Base-by-base conservation (phyloP, 2,797 vertebrate species). In the Sebastes matsubarae region DNA sequence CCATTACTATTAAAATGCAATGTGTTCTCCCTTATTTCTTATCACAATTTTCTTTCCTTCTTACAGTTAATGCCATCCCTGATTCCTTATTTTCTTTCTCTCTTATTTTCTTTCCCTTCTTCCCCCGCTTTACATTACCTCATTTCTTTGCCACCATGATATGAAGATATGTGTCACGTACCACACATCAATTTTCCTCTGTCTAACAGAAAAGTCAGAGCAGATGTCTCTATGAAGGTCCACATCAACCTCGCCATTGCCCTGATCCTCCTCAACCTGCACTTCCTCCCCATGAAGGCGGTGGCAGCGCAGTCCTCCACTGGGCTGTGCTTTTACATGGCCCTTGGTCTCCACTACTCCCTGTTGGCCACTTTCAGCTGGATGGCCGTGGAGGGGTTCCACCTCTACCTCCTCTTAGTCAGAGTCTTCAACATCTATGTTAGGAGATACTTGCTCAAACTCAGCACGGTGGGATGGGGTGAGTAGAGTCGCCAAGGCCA, bases 381-480 rank as follows among this genome's bases (percentile, higher is more conserved):
- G 97, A 96, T 90, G 88, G 95, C 90, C 4, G 77, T 97, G 0
- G 97, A 97, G 60, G 95, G 96, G 10, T 96, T 97, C 88, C 96
- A 97, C 85, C 93, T 97, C 70, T 96, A 97, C 87, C 89, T 97
- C 6, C 94, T 97, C 4, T 42, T 97, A 0, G 83, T 96, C 57
- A 94, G 79, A 2, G 96, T 97, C 90, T 97, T 97, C 88, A 97
- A 97, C 68, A 52, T 95, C 87, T 96, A 97, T 30, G 32, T 97
- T 79, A 94, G 20, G 18, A 92, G 77, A 88, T 97, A 97, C 68
- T 2, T 96, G 75, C 94, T 97, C 32, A 97, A 97, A 87, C 93
- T 97, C 61, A 94, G 93, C 9, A 5, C 90, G 3, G 77, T 95
- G 18, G 96, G 96, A 29, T 98, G 97, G 97, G 96, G 97, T 97